Evolutionary conservation across 2,113 vertebrate genomes (phyloP).

Genomic region (Bufo bufo): DNA sequence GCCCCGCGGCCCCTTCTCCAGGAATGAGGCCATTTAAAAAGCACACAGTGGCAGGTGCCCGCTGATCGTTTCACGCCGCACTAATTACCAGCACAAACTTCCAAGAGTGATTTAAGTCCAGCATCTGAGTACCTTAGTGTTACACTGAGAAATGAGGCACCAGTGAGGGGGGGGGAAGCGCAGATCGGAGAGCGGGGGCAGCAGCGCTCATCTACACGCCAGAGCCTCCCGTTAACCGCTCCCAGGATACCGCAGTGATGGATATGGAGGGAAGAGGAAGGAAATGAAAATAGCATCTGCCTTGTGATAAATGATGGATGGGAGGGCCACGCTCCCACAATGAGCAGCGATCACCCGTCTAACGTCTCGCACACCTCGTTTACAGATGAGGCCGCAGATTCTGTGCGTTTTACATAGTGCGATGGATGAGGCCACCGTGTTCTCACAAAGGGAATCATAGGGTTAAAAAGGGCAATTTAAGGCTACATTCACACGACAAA

Average conservation of each 20-base stretch:
- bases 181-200: constrained; percentile 58
- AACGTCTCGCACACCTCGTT: neutral
- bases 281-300: constrained; percentile 58
- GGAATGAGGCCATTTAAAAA: neutral
- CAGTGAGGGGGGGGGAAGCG: constrained; percentile 17
- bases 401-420: neutral
- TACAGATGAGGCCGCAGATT: neutral
- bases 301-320: constrained; percentile 3
- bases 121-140: constrained; percentile 38
- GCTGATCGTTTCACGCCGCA: neutral
- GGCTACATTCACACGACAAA: no score
- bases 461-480: neutral
- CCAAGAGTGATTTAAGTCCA: constrained; percentile 39
- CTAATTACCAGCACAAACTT: constrained; percentile 52
- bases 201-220: constrained; percentile 17
- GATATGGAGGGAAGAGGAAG: constrained; percentile 39
- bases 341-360: constrained; percentile 1
- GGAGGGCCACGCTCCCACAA: neutral
- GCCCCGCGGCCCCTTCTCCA: neutral
- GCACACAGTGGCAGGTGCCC: neutral
- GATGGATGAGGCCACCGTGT: neutral
- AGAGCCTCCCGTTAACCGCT: constrained; percentile 25
- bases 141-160: constrained; percentile 17
- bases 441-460: neutral
- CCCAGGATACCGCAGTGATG: constrained; percentile 54